Base-by-base conservation (phyloP, 2,113 vertebrate species). In the Cryptomyrus ogoouensis region DNA sequence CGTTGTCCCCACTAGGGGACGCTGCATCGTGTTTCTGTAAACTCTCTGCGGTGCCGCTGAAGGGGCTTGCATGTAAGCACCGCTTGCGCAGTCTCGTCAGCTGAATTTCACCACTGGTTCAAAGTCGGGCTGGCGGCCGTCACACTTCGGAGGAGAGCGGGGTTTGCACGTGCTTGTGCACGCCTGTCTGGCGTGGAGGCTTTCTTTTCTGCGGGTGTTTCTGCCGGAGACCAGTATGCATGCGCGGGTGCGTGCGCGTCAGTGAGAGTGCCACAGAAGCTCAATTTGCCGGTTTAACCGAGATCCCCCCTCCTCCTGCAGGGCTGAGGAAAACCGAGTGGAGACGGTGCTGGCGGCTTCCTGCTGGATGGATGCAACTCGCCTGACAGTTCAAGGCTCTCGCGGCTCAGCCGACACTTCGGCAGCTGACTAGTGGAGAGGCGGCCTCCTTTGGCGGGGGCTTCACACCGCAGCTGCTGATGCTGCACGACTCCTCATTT, bases 1-100 rank as follows among this genome's bases (percentile, higher is more conserved):
- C 96, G 98, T 98, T 94, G 97, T 96, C 95, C 98, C 98, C 94
- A 97, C 94, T 91, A 98, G 95, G 94, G 98, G 98, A 96, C 98
- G 98, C 96, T 98, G 98, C 98, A 98, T 98, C 91, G 93, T 96
- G 96, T 93, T 94, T 94, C 95, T 94, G 93, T 93, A 95, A 93
- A 95, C 94, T 95, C 95, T 95, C 94, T 95, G 94, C 93, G 96
- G 94, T 94, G 93, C 92, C 93, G 95, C 94, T 94, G 95, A 94
- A 94, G 94, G 95, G 94, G 95, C 95, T 96, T 95, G 94, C 96
- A 95, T 94, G 94, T 95, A 95, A 92, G 93, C 95, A 91, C 94
- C 35, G 93, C 93, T 92, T 94, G 92, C 94, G 92, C 92, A 94
- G 93, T 94, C 94, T 95, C 94, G 91, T 93, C 94, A 92, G 93